A percentile compares a stretch with the other conserved stretches of the same genome.
Evolutionary conservation across 2,888 invertebrate species (phyloP).

Genomic region (Leptothorax acervorum): DNA sequence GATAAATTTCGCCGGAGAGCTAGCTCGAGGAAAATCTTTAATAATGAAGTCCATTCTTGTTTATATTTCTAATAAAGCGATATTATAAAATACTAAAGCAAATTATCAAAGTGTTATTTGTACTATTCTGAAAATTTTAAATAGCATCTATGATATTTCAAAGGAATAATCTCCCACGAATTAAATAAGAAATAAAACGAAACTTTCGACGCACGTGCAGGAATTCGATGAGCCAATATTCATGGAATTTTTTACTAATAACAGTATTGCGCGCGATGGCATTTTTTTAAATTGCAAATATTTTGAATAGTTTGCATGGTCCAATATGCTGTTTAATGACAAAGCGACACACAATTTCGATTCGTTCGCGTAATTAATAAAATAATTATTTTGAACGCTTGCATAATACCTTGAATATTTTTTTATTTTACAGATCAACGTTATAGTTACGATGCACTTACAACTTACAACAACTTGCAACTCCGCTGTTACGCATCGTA

Average conservation of each 20-base stretch:
- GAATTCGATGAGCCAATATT: slow-evolving; percentile 40
- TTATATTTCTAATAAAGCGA: not conserved
- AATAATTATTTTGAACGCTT: no score
- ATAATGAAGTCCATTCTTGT: slow-evolving; percentile 10
- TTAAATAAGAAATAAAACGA: slow-evolving; percentile 49
- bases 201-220: slow-evolving; percentile 9
- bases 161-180: slow-evolving; percentile 14
- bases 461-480: no score
- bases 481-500: no score
- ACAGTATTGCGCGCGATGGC: slow-evolving; percentile 37
- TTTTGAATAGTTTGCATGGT: slow-evolving; percentile 40
- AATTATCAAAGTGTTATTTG: slow-evolving; percentile 24
- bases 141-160: slow-evolving; percentile 14
- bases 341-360: not conserved
- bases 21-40: slow-evolving; percentile 21
- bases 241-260: slow-evolving; percentile 33
- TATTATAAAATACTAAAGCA: not conserved
- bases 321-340: slow-evolving; percentile 12
- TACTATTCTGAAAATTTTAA: slow-evolving; percentile 38
- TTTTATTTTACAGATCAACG: no score
- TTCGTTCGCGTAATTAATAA: not conserved
- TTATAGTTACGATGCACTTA: no score
- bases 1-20: slow-evolving; percentile 29
- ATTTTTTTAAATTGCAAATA: slow-evolving; percentile 53
- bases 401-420: no score